Conservation (phyloP, 2,797 vertebrate species). For the Acanthurus tractus region DNA sequence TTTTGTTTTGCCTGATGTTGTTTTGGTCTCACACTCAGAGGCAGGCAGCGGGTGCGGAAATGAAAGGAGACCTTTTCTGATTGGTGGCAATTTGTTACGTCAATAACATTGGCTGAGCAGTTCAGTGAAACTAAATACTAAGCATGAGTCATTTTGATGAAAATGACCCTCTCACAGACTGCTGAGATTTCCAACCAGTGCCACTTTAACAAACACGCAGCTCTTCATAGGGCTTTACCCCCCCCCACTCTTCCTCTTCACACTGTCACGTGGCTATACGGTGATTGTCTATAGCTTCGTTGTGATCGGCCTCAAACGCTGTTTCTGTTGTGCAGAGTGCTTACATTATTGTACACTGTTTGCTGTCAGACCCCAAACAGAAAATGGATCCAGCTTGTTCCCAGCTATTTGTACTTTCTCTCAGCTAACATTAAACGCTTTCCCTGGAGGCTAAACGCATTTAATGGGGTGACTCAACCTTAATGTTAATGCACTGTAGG, state of each 20-base stretch:
- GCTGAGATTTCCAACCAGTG: slow-evolving; percentile 1
- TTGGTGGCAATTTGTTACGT: not conserved
- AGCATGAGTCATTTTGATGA: not conserved
- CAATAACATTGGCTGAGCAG: not conserved
- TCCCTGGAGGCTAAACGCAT: slow-evolving; percentile 57
- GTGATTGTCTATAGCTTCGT: not conserved
- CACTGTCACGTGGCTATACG: slow-evolving; percentile 8
- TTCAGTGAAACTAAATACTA: not conserved
- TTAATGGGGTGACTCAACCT: slow-evolving; percentile 76
- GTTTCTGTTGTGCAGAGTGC: slow-evolving; percentile 10
- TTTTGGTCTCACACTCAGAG: not conserved
- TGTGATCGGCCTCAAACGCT: slow-evolving; percentile 10
- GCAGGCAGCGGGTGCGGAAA: not conserved
- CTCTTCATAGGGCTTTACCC: not conserved
- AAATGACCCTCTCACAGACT: not conserved
- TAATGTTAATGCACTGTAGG: slow-evolving; percentile 71
- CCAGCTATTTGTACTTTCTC: slow-evolving; percentile 58
- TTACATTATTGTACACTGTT: slow-evolving; percentile 17
- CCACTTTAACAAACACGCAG: not conserved
- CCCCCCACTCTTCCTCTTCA: slow-evolving; percentile 12
- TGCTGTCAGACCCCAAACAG: slow-evolving; percentile 29
- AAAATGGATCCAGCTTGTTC: slow-evolving; percentile 46
- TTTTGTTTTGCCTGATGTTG: not conserved
- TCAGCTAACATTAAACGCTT: slow-evolving; percentile 55
- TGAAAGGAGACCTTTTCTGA: not conserved